These are phyloP conservation scores for Cotesia congregata DNA, from an alignment of 2,888 invertebrate species.

Conservation along the genomic window DNA sequence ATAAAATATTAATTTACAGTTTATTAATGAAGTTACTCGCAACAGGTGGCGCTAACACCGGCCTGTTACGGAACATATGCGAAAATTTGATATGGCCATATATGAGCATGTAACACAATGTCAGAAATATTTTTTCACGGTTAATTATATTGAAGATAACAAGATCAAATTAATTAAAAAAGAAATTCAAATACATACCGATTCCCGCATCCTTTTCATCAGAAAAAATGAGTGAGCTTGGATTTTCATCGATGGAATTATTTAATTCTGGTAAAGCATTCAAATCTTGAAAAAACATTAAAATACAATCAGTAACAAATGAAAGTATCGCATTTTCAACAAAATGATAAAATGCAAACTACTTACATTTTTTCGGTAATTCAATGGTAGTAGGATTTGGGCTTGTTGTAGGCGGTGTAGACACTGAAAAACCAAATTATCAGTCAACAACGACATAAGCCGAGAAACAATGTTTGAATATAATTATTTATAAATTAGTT, in stretches of 20 bases:
- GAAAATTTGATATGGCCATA: too few species aligned
- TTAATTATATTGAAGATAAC: too few species aligned
- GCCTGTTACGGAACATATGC: too few species aligned
- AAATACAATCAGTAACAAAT: conserved; percentile 14
- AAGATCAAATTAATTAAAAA: too few species aligned
- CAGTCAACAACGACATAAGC: too few species aligned
- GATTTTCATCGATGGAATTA: conserved; percentile 76
- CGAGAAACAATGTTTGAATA: too few species aligned
- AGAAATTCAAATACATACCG: conserved; percentile 51
- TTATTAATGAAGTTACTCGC: too few species aligned
- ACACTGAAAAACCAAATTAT: conserved; percentile 72
- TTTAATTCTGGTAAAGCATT: conserved; percentile 72
- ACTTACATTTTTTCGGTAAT: conserved; percentile 70
- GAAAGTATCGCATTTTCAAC: not conserved
- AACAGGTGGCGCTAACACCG: too few species aligned
- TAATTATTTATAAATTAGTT: too few species aligned
- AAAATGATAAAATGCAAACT: not conserved
- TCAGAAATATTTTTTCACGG: too few species aligned
- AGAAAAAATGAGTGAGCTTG: conserved; percentile 77
- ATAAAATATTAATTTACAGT: too few species aligned
- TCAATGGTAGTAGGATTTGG: conserved; percentile 82
- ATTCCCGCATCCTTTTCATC: conserved; percentile 63
- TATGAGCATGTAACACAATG: too few species aligned
- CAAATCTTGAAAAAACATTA: conserved; percentile 63
- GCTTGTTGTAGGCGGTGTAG: conserved; percentile 85